Percentiles rank a stretch among this genome's conserved stretches.
Evolutionary conservation across 2,797 vertebrate species (phyloP).

Genomic region (Mormyrops boulengeri): DNA sequence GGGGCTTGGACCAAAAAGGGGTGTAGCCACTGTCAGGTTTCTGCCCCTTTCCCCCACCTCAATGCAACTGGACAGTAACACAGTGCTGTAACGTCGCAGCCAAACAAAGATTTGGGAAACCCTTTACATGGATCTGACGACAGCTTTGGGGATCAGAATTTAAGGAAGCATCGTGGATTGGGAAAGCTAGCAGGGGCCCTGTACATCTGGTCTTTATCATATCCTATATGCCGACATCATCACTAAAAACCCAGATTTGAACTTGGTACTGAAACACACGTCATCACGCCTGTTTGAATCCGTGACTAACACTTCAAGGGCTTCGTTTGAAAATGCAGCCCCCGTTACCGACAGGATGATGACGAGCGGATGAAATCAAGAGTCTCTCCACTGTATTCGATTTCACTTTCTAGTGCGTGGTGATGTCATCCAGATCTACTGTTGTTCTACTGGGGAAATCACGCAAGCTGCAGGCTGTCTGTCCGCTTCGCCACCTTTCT

Average conservation of each 20-base stretch:
- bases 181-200: neutral
- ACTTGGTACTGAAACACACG: neutral
- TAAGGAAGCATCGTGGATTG: neutral
- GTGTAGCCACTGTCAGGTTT: neutral
- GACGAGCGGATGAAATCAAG: neutral
- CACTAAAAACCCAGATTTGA: neutral
- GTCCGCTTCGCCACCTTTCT: neutral
- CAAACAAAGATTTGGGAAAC: neutral
- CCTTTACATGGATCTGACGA: neutral
- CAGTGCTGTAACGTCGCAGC: neutral
- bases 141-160: neutral
- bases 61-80: neutral
- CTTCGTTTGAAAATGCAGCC: neutral
- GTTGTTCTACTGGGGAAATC: neutral
- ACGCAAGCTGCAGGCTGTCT: neutral
- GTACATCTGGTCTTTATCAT: neutral
- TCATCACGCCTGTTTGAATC: neutral
- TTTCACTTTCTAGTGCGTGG: neutral
- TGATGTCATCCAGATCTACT: neutral
- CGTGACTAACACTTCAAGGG: neutral
- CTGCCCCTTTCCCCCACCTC: neutral
- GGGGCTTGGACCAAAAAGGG: neutral
- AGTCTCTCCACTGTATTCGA: neutral
- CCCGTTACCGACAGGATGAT: neutral
- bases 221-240: neutral